Evolutionary conservation across 2,888 invertebrate genomes (phyloP), one percentile per base, ranked within the genome.

Genomic region (Trichacis sp.): DNA sequence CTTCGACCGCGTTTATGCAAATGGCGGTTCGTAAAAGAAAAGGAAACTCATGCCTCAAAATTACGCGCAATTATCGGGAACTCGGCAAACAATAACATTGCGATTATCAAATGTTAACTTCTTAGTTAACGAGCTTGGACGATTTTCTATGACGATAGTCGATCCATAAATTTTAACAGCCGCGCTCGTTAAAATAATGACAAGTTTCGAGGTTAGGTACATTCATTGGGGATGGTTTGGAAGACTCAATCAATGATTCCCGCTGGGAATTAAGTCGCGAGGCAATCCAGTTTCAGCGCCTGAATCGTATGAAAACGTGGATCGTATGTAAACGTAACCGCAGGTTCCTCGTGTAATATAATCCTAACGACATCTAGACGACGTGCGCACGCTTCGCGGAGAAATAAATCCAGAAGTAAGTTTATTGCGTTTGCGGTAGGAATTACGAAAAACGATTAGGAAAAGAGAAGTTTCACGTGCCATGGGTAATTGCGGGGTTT

Each of bases 341-440:
- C 69, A 66, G 71, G 72, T 71, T 73, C 69, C 67, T 64, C 68
- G 62, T 69, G 67, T 70, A 68, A 68, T 70, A 66, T 62, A 64
- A 62, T 65, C 60, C 65, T 71, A 72, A 73, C 71, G 73, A 73
- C 72, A 73, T 68, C 55, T 60, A 51, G 64, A 56, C 71, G 60
- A 63, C 69, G 18, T 62, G 60, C 63, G 56, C 59, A 50, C 63
- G 52, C 64, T 60, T 60, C 65, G 56, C 54, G 46, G 24, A 24
- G 24, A 24, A 24, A 24, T 24, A 24, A 24, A 24, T 24, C 24
- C 24, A 8, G 8, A 24, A 24, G 24, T 5, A 24, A 24, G 24
- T 24, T 3, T 24, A 24, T 38, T 38, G 38, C 38, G 38, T 38
- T 11, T 42, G 11, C 12, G 2, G 36, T 36, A 3, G 36, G 12